phyloP scores from a whole-genome alignment of 2,888 invertebrate species.

The Caenorhabditis zanzibari region DNA sequence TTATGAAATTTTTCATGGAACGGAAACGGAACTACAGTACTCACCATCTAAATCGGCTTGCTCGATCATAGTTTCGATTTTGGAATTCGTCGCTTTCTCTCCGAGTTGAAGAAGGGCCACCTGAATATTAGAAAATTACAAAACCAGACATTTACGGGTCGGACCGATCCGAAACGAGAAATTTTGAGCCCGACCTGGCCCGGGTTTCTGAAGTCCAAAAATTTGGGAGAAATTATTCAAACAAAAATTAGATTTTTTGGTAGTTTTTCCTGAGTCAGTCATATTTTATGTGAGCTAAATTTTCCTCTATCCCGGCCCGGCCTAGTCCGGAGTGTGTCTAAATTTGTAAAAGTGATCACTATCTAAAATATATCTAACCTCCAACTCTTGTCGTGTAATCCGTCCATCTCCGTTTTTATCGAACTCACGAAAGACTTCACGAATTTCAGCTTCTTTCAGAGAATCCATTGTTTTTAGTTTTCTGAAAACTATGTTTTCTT shows the following conservation, averaged over 20 bases:
- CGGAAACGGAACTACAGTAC: conserved; percentile 8
- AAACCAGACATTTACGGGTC: neutral
- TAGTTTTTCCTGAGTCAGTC: too few relatives aligned
- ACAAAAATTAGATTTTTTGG: too few relatives aligned
- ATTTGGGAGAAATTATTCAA: too few relatives aligned
- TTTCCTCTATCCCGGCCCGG: too few relatives aligned
- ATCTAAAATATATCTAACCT: conserved; percentile 39
- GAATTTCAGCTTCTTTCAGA: conserved; percentile 74
- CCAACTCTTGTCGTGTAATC: conserved; percentile 72
- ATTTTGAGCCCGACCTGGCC: too few relatives aligned
- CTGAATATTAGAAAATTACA: conserved; percentile 37
- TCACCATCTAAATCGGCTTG: conserved; percentile 77
- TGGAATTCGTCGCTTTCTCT: conserved; percentile 72
- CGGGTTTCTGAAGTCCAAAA: too few relatives aligned
- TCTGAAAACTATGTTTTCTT: conserved; percentile 1
- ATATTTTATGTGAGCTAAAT: too few relatives aligned
- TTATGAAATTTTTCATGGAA: neutral
- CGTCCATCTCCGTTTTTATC: conserved; percentile 75
- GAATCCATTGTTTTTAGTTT: conserved; percentile 63
- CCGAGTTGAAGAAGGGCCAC: conserved; percentile 74
- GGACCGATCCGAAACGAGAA: too few relatives aligned
- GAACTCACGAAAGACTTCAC: conserved; percentile 75
- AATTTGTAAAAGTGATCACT: neutral
- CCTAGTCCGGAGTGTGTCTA: too few relatives aligned
- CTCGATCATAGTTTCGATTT: conserved; percentile 73